Base-by-base conservation (phyloP, 2,113 vertebrate species). In the Syrmaticus mikado region DNA sequence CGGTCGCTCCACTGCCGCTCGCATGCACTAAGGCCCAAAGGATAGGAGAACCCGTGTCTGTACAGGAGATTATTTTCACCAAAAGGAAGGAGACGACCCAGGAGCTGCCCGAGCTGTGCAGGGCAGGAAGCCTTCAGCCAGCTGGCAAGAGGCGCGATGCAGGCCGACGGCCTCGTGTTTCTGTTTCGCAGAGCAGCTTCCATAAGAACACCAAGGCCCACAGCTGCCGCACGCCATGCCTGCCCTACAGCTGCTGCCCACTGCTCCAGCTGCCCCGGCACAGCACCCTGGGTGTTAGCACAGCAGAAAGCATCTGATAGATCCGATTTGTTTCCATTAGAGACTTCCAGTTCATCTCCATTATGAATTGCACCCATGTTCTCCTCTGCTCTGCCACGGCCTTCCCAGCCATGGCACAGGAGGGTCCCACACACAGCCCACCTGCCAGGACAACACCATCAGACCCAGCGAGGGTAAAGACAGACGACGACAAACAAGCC, bases 271-370 rank as follows among this genome's bases (percentile, higher is more conserved):
- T 28, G 46, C 27, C 25, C 25, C 34, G 13, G 21, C 48, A 53
- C 15, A 0, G 18, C 6, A 0, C 70, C 58, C 28, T 1, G 71
- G 20, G 75, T 36, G 5, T 36, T 7, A 55, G 78, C 82, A 87
- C 36, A 58, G 71, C 66, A 78, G 92, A 92, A 92, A 89, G 52
- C 38, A 71, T n/a, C 92, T 67, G 21, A 58, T 25, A 82, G 72
- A 92, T 75, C 72, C 55, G 8, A 79, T 84, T 76, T 88, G 58
- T 76, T 97, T 91, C 95, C 87, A 83, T 92, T 92, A 87, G 68
- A 92, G 40, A 79, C 41, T 36, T 83, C 67, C 93, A 93, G 88
- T 88, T 93, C 68, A 90, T 95, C 96, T 93, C 77, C 40, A 75
- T 75, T 71, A 85, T 38, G 58, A 82, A 82, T 34, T 52, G 32